Base-by-base conservation (phyloP, 2,888 invertebrate genomes). In the Orthosia cruda region DNA sequence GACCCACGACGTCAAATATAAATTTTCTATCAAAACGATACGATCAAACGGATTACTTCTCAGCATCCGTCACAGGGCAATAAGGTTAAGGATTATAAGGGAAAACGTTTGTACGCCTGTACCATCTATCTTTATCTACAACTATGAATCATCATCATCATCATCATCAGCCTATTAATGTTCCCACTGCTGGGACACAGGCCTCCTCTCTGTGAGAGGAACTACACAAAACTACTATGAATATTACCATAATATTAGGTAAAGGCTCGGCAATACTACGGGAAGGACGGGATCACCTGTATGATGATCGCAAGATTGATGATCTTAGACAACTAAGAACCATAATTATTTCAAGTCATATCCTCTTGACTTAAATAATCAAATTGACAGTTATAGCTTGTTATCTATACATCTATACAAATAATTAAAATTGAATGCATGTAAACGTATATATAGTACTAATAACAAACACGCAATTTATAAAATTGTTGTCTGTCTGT, bases 21-120 rank as follows among this genome's bases (percentile, higher is more conserved):
- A 54, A 72, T 55, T 3, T 13, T 49, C 20, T 20, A 7, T 15
- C 32, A 47, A 58, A 76, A 16, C 18, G 20, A 62, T 23, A 76
- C 18, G 2, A 67, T 67, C 55, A 75, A 66, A 55, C n/a, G 18
- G 40, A 52, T 64, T 55, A 26, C n/a, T 54, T 58, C 13, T 4
- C 12, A 57, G 16, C 15, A 55, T 57, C 62, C 23, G 16, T 4
- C 50, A 20, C 4, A 62, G 3, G 18, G 20, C 16, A 52, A 45
- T 76, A 62, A 52, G 62, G 13, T 26, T 47, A 7, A 16, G n/a
- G 47, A 77, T 67, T 76, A 67, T 23, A 58, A 23, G n/a, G 5
- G 57, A 52, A 32, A 32, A n/a, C 9, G 40, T 7, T 9, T 40
- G 7, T 40, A 40, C 9, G 40, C 40, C 16, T 32, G 5, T 4